A percentile compares a stretch with the other conserved stretches of the same genome.
phyloP scores from a whole-genome alignment of 1,140 invertebrate genomes.

The Andrena cerasifolii region DNA sequence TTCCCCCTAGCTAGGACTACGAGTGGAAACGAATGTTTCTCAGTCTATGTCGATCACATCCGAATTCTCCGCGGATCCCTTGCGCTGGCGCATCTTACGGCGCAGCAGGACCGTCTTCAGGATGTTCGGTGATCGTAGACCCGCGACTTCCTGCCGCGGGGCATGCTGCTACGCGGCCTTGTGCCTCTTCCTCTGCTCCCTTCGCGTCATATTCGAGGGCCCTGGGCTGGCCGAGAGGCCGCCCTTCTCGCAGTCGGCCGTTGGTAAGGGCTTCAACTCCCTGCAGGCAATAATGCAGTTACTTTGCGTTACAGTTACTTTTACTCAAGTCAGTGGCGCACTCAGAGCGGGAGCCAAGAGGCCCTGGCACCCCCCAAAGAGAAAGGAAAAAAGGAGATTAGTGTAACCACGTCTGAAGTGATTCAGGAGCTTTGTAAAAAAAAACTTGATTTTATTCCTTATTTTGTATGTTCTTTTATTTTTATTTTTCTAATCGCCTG shows the following conservation, averaged over 20 bases:
- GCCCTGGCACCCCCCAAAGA: too few species aligned
- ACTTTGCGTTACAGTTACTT: too few species aligned
- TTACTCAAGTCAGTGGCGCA: too few species aligned
- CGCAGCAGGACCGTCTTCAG: constrained; percentile 77
- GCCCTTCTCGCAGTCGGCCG: constrained; percentile 77
- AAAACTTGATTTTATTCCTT: background rate
- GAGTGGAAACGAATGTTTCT: constrained; percentile 52
- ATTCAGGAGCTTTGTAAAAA: too few species aligned
- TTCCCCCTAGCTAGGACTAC: constrained; percentile 30
- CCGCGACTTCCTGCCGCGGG: constrained; percentile 80
- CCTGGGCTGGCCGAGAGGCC: constrained; percentile 48
- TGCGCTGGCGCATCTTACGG: constrained; percentile 72
- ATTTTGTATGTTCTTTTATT: background rate
- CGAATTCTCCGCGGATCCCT: constrained; percentile 73
- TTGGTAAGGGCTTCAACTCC: constrained; percentile 83
- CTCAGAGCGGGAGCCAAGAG: too few species aligned
- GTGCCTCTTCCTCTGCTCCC: constrained; percentile 84
- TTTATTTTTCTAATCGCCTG: too few species aligned
- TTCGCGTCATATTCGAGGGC: constrained; percentile 69
- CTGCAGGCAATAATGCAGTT: constrained; percentile 80
- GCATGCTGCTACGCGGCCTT: constrained; percentile 83
- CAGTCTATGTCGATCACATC: constrained; percentile 66
- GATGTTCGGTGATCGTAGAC: constrained; percentile 73
- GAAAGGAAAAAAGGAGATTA: too few species aligned
- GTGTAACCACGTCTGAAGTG: too few species aligned